Evolutionary conservation across 2,888 invertebrate genomes (phyloP).

Genomic region (Notodonta dromedarius): DNA sequence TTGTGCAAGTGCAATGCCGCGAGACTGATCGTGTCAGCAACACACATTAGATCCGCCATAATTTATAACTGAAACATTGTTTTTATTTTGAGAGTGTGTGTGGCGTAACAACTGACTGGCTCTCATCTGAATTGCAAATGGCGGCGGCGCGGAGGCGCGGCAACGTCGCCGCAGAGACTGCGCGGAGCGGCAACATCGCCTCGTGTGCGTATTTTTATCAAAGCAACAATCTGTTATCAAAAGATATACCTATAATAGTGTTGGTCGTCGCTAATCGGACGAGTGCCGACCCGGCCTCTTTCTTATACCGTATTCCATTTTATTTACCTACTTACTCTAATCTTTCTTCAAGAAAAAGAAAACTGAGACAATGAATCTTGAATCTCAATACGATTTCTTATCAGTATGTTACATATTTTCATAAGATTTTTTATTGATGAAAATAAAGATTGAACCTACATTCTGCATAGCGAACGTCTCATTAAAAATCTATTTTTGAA

Average conservation of each 20-base stretch:
- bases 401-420: too few relatives aligned
- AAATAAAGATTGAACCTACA: too few relatives aligned
- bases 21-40: slow-evolving; percentile 46
- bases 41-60: slow-evolving; percentile 41
- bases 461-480: too few relatives aligned
- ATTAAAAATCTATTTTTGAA: too few relatives aligned
- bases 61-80: slow-evolving; percentile 65
- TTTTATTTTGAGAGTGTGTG: slow-evolving; percentile 76
- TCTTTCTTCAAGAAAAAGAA: too few relatives aligned
- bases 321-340: too few relatives aligned
- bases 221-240: slow-evolving; percentile 62
- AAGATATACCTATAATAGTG: slow-evolving; percentile 34
- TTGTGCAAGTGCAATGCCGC: slow-evolving; percentile 44
- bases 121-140: slow-evolving; percentile 76
- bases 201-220: slow-evolving; percentile 73
- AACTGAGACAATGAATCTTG: too few relatives aligned
- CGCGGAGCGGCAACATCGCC: slow-evolving; percentile 64
- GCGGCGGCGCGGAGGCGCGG: slow-evolving; percentile 55
- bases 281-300: too few relatives aligned
- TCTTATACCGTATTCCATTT: too few relatives aligned
- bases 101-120: slow-evolving; percentile 58
- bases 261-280: too few relatives aligned
- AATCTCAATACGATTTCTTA: too few relatives aligned
- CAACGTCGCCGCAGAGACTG: slow-evolving; percentile 60
- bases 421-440: too few relatives aligned